A percentile compares a stretch with the other conserved stretches of the same genome.
Evolutionary conservation across 2,888 invertebrate species (phyloP).

Genomic region (Cephus nigrinus): DNA sequence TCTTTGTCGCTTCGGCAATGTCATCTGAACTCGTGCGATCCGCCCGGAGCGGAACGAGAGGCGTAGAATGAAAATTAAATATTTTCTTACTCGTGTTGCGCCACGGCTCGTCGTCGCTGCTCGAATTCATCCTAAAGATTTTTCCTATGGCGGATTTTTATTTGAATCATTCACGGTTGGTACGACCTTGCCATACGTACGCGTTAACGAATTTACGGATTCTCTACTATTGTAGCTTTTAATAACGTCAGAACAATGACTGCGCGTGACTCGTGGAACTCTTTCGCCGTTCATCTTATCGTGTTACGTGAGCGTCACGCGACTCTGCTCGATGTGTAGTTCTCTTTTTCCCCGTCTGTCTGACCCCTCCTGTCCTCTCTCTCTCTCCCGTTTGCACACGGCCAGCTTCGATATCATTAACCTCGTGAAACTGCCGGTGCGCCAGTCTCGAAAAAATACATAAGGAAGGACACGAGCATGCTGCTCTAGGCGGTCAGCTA

Average conservation of each 20-base stretch:
- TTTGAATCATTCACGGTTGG: background rate
- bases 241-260: background rate
- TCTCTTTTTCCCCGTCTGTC: background rate
- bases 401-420: too few species aligned
- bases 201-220: background rate
- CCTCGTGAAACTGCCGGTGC: too few species aligned
- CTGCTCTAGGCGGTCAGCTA: too few species aligned
- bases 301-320: background rate
- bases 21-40: background rate
- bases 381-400: background rate
- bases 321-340: background rate
- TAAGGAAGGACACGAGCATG: too few species aligned
- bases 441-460: too few species aligned
- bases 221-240: background rate
- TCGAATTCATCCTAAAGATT: too few species aligned
- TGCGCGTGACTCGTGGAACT: background rate
- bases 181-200: too few species aligned
- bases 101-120: too few species aligned
- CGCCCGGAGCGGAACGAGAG: background rate
- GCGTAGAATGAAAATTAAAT: background rate
- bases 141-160: background rate
- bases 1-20: background rate
- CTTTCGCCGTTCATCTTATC: background rate
- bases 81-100: too few species aligned
- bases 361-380: background rate